Percentiles rank a stretch among this genome's conserved stretches.
These are phyloP conservation scores for Himalopsyche anomala DNA, from an alignment of 2,888 invertebrate species.

Conservation along the genomic window DNA sequence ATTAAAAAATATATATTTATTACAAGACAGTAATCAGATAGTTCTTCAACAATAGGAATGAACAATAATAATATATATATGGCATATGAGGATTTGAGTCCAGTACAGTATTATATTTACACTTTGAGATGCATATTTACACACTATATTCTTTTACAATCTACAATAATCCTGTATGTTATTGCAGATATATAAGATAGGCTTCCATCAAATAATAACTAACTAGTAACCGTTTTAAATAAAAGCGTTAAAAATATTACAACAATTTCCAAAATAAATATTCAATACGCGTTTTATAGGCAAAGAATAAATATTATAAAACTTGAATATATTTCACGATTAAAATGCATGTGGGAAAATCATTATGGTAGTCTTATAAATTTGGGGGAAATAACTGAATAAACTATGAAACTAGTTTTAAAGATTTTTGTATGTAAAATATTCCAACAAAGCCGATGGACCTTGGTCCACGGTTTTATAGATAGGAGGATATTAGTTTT, in stretches of 20 bases:
- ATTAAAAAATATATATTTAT: no score
- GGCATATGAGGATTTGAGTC: no score
- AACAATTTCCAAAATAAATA: background rate
- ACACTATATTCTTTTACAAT: no score
- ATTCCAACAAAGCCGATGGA: slow-evolving; percentile 47
- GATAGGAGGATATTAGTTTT: slow-evolving; percentile 52
- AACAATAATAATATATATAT: no score
- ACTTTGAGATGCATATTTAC: no score
- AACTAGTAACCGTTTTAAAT: no score
- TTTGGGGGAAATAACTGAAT: slow-evolving; percentile 57
- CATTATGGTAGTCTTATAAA: slow-evolving; percentile 32
- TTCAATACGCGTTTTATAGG: background rate
- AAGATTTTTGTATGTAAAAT: slow-evolving; percentile 49
- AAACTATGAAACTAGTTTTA: slow-evolving; percentile 59
- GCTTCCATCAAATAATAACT: no score
- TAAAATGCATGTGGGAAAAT: slow-evolving; percentile 37
- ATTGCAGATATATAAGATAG: no score
- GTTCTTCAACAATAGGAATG: no score
- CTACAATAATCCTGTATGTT: no score
- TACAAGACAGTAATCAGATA: no score
- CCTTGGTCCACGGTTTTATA: slow-evolving; percentile 54
- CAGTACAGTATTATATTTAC: no score
- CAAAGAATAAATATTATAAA: background rate
- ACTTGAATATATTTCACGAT: slow-evolving; percentile 17
- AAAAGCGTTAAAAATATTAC: background rate